phyloP scores from a whole-genome alignment of 2,888 invertebrate species.

The Celastrina argiolus region DNA sequence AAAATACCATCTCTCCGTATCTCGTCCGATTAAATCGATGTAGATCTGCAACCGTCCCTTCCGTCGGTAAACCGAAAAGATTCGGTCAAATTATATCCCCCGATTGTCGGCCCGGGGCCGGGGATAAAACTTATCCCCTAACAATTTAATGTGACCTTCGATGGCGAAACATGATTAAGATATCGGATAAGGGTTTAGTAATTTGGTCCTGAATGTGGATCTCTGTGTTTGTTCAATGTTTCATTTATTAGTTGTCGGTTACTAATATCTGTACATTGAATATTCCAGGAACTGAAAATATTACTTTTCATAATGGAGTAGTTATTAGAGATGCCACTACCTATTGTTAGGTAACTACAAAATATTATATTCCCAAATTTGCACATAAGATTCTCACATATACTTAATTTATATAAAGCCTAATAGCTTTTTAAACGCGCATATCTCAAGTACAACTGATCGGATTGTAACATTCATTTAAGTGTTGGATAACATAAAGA shows the following conservation, averaged over 20 bases:
- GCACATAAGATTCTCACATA: too few relatives aligned
- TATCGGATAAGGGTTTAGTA: neutral
- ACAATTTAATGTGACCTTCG: slow-evolving; percentile 11
- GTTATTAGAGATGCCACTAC: too few relatives aligned
- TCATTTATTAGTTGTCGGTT: neutral
- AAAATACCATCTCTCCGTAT: neutral
- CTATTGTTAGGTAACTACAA: too few relatives aligned
- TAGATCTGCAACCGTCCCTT: neutral
- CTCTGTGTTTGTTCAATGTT: neutral
- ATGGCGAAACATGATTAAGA: neutral
- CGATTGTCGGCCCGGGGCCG: slow-evolving; percentile 1
- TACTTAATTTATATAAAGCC: too few relatives aligned
- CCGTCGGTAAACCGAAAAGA: slow-evolving; percentile 16
- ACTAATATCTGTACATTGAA: too few relatives aligned
- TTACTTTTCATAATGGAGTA: too few relatives aligned
- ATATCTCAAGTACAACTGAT: too few relatives aligned
- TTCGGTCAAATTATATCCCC: slow-evolving; percentile 8
- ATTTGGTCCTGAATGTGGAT: neutral
- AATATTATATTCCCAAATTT: too few relatives aligned
- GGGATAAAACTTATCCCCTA: slow-evolving; percentile 9
- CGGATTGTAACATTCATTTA: too few relatives aligned
- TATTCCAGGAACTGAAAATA: too few relatives aligned
- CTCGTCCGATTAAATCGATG: neutral
- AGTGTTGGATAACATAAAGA: too few relatives aligned
- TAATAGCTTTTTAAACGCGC: too few relatives aligned